Evolutionary conservation across 2,888 invertebrate genomes (phyloP).

Genomic region (Syritta pipiens): DNA sequence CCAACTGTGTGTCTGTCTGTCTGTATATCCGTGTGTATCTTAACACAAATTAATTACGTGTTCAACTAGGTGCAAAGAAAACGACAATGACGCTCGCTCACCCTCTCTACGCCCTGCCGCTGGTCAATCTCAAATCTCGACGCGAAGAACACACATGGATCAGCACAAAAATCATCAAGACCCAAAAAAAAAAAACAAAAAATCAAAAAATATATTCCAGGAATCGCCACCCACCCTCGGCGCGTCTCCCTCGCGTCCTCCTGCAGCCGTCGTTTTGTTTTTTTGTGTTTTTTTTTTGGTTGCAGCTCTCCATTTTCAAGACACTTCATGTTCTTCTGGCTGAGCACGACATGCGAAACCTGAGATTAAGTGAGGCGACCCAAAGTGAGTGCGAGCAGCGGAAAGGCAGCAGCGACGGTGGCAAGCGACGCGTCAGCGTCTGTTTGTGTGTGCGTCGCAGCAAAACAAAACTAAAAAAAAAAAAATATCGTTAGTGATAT

Average conservation of each 20-base stretch:
- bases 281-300: slow-evolving; percentile 8
- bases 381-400: slow-evolving; percentile 6
- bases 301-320: slow-evolving; percentile 65
- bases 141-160: slow-evolving; percentile 45
- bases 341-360: slow-evolving; percentile 68
- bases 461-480: not conserved
- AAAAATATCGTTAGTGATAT: slow-evolving; percentile 28
- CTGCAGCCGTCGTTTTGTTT: too few relatives aligned
- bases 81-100: slow-evolving; percentile 23
- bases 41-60: slow-evolving; percentile 62
- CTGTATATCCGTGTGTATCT: slow-evolving; percentile 30
- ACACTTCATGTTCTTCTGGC: slow-evolving; percentile 60
- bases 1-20: too few relatives aligned
- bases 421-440: not conserved
- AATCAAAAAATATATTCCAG: too few relatives aligned
- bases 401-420: not conserved
- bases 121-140: slow-evolving; percentile 8
- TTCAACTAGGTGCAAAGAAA: slow-evolving; percentile 59
- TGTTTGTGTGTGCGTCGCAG: slow-evolving; percentile 9
- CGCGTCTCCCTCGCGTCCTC: too few relatives aligned
- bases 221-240: too few relatives aligned
- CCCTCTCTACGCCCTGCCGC: too few relatives aligned
- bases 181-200: too few relatives aligned
- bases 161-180: slow-evolving; percentile 48
- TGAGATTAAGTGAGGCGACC: slow-evolving; percentile 61